These are phyloP conservation scores for Poecilia latipinna DNA, from an alignment of 2,113 vertebrate genomes.

Conservation along the genomic window DNA sequence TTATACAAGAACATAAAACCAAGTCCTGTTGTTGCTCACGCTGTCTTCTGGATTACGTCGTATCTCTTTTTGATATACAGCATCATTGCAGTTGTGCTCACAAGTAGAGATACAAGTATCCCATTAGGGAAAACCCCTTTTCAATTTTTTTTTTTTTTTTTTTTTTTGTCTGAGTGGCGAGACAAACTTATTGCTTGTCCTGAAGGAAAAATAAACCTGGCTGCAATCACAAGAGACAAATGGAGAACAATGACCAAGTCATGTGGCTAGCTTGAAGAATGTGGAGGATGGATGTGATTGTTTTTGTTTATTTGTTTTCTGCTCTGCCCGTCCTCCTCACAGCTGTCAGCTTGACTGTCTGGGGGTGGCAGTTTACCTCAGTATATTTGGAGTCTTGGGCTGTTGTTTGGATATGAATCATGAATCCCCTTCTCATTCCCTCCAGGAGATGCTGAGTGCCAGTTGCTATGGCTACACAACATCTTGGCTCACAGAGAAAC, in stretches of 20 bases:
- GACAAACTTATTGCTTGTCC: constrained; percentile 31
- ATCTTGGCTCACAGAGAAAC: constrained; percentile 54
- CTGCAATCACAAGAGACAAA: constrained; percentile 32
- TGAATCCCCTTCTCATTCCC: constrained; percentile 57
- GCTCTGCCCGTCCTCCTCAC: constrained; percentile 59
- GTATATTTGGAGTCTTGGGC: constrained; percentile 71
- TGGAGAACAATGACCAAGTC: constrained; percentile 46
- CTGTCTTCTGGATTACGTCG: too few species aligned
- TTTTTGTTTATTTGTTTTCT: constrained; percentile 68
- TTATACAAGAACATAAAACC: too few species aligned
- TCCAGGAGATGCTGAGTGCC: constrained; percentile 62
- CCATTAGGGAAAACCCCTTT: constrained; percentile 23
- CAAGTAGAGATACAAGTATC: neutral
- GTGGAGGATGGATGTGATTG: constrained; percentile 32
- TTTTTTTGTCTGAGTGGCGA: constrained; percentile 25
- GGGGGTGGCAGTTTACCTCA: constrained; percentile 68
- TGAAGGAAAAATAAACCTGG: constrained; percentile 32
- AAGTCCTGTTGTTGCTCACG: too few species aligned
- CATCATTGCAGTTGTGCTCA: neutral
- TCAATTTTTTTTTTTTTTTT: neutral
- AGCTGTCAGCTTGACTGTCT: constrained; percentile 68
- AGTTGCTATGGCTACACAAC: constrained; percentile 74
- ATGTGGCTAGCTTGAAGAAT: neutral
- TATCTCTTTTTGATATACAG: neutral
- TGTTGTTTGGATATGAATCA: constrained; percentile 76